These are phyloP conservation scores for Lepus timidus DNA, from an alignment of 2,113 vertebrate species.

Conservation along the genomic window DNA sequence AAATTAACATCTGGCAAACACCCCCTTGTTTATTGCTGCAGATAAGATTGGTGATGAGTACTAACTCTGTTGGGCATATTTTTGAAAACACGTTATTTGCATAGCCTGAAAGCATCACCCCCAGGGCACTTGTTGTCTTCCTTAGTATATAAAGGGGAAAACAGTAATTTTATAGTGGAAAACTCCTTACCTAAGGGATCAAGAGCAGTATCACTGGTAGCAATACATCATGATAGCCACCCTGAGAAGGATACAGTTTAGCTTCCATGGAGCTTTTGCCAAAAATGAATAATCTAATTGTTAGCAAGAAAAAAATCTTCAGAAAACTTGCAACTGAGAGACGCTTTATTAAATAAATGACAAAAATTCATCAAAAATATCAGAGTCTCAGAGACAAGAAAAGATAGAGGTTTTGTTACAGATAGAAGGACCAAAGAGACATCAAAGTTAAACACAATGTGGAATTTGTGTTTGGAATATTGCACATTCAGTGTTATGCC, in stretches of 20 bases:
- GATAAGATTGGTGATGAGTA: not conserved
- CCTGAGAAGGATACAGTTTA: not conserved
- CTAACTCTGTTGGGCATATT: not conserved
- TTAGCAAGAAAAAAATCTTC: not conserved
- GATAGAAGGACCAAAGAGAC: not conserved
- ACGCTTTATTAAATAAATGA: not conserved
- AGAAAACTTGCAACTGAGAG: not conserved
- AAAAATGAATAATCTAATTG: not conserved
- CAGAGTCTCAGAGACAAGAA: not conserved
- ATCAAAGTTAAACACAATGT: not conserved
- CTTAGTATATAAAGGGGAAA: not conserved
- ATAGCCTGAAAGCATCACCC: not conserved
- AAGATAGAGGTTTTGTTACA: not conserved
- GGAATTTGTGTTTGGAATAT: not conserved
- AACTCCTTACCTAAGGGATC: not conserved
- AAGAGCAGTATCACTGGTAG: not conserved
- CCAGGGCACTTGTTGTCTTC: not conserved
- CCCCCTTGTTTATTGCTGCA: not conserved
- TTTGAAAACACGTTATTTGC: not conserved
- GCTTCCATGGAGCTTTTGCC: not conserved
- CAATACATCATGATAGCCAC: fast-evolving
- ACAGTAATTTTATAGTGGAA: not conserved
- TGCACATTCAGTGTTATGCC: not conserved
- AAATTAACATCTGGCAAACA: not conserved
- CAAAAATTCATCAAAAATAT: not conserved